Conservation (phyloP, 1,140 invertebrate genomes). For the Sinella curviseta region DNA sequence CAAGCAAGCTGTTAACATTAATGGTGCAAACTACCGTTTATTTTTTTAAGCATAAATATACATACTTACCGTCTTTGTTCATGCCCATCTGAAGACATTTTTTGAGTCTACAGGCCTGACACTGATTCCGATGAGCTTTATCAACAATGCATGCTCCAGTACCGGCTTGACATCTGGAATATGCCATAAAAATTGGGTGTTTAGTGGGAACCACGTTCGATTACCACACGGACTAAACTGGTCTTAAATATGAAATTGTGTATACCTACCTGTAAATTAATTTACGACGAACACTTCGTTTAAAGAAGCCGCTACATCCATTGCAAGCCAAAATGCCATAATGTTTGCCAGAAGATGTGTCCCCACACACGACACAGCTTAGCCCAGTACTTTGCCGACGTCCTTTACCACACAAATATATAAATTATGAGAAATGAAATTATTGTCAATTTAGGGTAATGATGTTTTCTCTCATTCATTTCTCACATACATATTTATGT, state of each 20-base stretch:
- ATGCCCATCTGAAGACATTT: conserved; percentile 99
- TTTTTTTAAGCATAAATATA: conserved; percentile 7
- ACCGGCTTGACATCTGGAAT: conserved; percentile 90
- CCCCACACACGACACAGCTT: conserved; percentile 92
- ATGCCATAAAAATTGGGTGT: conserved; percentile 23
- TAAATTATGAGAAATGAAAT: not conserved
- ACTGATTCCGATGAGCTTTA: conserved; percentile 98
- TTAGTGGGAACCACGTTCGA: not conserved
- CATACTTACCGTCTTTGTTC: conserved; percentile 97
- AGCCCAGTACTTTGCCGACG: conserved; percentile 61
- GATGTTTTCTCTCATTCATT: too few relatives aligned
- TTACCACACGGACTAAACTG: not conserved
- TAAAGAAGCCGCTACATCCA: conserved; percentile 98
- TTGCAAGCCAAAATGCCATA: conserved; percentile 99
- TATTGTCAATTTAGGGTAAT: not conserved
- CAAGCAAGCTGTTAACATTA: too few relatives aligned
- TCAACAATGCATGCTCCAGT: conserved; percentile 94
- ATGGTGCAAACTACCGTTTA: too few relatives aligned
- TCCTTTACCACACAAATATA: conserved; percentile 23
- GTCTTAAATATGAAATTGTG: not conserved
- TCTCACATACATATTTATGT: not conserved
- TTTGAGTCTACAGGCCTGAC: conserved; percentile 94
- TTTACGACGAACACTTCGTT: conserved; percentile 91
- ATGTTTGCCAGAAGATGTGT: conserved; percentile 95
- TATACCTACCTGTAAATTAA: conserved; percentile 86